A percentile compares a stretch with the other conserved stretches of the same genome.
These are phyloP conservation scores for Oasisia sp. DNA, from an alignment of 2,888 invertebrate species.

Conservation along the genomic window DNA sequence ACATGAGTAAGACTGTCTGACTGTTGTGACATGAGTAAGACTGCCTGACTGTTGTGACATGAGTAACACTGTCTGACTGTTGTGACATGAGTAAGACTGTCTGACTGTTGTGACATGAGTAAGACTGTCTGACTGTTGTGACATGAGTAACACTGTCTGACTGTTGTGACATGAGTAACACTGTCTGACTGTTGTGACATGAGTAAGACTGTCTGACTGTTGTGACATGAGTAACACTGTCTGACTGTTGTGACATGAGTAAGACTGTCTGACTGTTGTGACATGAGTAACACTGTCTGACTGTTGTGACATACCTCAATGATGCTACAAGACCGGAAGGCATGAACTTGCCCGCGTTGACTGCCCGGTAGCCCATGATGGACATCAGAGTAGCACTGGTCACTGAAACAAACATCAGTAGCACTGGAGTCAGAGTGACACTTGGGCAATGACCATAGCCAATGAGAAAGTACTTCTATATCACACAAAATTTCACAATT, in stretches of 20 bases:
- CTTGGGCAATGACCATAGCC: neutral
- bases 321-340: slow-evolving; percentile 85
- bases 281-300: neutral
- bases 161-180: neutral
- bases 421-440: slow-evolving; percentile 18
- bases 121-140: neutral
- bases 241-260: neutral
- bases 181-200: neutral
- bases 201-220: neutral
- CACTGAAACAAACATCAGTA: slow-evolving; percentile 40
- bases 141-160: neutral
- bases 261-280: neutral
- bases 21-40: neutral
- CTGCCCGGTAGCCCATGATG: slow-evolving; percentile 88
- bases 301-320: slow-evolving; percentile 49
- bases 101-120: neutral
- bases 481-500: too few species aligned
- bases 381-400: slow-evolving; percentile 83
- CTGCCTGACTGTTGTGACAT: neutral
- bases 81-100: neutral
- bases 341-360: slow-evolving; percentile 90
- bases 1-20: neutral
- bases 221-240: neutral
- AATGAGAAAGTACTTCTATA: too few species aligned
- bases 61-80: neutral